These are phyloP conservation scores for Drosophila equinoxialis DNA, from an alignment of 1,140 invertebrate species.

Conservation along the genomic window DNA sequence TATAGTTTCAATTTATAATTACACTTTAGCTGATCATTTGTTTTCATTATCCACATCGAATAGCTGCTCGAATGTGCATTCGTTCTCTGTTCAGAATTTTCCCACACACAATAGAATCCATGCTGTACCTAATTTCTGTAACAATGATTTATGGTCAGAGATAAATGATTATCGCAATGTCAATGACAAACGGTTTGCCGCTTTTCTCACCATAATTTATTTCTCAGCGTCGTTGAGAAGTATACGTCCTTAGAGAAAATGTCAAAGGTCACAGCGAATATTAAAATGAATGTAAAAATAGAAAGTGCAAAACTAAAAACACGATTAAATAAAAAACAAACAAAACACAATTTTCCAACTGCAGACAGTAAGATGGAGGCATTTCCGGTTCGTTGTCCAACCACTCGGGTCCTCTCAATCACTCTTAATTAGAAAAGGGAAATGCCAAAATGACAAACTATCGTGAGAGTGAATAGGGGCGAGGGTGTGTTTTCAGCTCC, in stretches of 20 bases:
- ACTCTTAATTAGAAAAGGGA: conserved; percentile 53
- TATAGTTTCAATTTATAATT: neutral
- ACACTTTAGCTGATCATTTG: neutral
- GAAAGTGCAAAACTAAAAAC: neutral
- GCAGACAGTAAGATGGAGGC: conserved; percentile 3
- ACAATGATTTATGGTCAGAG: conserved; percentile 13
- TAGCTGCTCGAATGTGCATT: neutral
- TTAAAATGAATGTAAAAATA: neutral
- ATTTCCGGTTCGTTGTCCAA: conserved; percentile 16
- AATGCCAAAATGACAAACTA: conserved; percentile 53
- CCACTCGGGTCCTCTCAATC: conserved; percentile 47
- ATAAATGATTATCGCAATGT: conserved; percentile 20
- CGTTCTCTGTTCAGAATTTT: neutral
- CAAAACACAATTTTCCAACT: conserved; percentile 7
- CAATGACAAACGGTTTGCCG: conserved; percentile 11
- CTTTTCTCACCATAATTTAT: conserved; percentile 14
- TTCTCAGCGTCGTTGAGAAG: neutral
- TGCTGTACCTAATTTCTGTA: neutral
- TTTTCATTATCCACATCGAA: neutral
- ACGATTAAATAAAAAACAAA: conserved; percentile 7
- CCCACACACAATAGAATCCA: conserved; percentile 14
- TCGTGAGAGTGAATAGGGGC: neutral
- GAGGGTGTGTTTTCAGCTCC: neutral
- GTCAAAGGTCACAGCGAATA: conserved; percentile 34
- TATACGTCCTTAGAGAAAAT: conserved; percentile 22